Evolutionary conservation across 2,797 vertebrate genomes (phyloP).

Genomic region (Heteromormyrus szaboi): DNA sequence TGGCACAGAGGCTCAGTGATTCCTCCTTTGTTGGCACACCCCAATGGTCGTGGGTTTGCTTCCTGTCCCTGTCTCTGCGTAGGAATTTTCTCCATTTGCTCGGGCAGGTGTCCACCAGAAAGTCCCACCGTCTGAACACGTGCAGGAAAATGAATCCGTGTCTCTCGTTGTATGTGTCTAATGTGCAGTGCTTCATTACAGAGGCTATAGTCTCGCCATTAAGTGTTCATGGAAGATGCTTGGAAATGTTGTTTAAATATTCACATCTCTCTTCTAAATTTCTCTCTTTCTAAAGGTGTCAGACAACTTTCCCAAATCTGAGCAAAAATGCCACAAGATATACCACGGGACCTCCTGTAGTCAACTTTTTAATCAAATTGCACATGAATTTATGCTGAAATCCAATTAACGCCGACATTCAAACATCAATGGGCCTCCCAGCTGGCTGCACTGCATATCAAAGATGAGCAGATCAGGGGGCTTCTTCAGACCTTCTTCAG

Average conservation of each 20-base stretch:
- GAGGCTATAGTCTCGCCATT: background rate
- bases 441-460: background rate
- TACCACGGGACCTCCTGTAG: background rate
- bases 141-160: background rate
- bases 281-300: background rate
- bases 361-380: background rate
- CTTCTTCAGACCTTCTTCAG: background rate
- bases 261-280: background rate
- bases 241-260: background rate
- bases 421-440: background rate
- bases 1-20: background rate
- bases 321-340: background rate
- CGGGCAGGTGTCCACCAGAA: background rate
- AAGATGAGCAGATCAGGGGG: background rate
- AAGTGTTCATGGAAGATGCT: background rate
- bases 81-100: background rate
- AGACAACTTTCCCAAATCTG: background rate
- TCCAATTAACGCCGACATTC: background rate
- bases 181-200: background rate
- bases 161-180: background rate
- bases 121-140: background rate
- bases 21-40: background rate
- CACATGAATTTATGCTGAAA: background rate
- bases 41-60: background rate
- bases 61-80: background rate